Evolutionary conservation across 2,888 invertebrate species (phyloP).

Genomic region (Tetragnatha montana): DNA sequence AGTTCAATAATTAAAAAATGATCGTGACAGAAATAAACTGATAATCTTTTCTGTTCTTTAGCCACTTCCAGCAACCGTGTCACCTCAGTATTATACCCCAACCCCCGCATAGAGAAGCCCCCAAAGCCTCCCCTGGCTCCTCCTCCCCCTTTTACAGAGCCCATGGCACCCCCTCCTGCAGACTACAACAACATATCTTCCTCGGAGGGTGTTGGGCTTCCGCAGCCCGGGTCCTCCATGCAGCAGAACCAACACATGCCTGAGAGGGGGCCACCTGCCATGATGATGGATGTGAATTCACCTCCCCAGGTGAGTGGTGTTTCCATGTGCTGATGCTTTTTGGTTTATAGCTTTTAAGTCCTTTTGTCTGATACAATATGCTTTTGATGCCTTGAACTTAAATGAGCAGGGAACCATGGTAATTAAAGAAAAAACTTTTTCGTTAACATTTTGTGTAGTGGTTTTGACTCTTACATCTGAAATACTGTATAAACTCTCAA

Average conservation of each 20-base stretch:
- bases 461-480: too few species aligned
- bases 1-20: too few species aligned
- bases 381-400: too few species aligned
- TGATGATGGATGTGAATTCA: slow-evolving; percentile 16
- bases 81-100: slow-evolving; percentile 62
- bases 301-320: slow-evolving; percentile 8
- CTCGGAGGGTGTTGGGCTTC: background rate
- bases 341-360: too few species aligned
- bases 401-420: too few species aligned
- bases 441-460: too few species aligned
- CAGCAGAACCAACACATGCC: background rate
- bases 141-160: slow-evolving; percentile 26
- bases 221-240: slow-evolving; percentile 1
- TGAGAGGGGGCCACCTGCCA: slow-evolving; percentile 14
- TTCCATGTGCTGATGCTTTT: background rate
- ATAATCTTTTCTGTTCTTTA: background rate
- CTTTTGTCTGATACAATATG: too few species aligned
- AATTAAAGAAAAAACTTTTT: too few species aligned
- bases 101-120: slow-evolving; percentile 11
- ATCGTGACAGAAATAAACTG: too few species aligned
- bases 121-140: slow-evolving; percentile 12
- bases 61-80: slow-evolving; percentile 33
- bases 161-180: background rate
- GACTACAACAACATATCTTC: slow-evolving; percentile 33
- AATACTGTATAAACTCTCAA: too few species aligned